These are phyloP conservation scores for Mesochorus sp. DNA, from an alignment of 2,888 invertebrate genomes.

Conservation along the genomic window DNA sequence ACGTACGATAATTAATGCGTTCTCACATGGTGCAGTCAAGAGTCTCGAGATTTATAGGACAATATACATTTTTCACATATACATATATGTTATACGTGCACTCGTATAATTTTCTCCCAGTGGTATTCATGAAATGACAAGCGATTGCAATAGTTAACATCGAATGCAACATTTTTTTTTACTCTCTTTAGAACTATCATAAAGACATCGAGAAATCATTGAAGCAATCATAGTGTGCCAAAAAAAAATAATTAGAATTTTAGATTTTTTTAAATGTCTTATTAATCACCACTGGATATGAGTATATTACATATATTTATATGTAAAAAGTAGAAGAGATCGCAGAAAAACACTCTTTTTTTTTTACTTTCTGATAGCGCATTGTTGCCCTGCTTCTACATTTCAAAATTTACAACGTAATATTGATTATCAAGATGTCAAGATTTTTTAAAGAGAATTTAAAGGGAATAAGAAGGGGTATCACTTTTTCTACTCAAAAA, in stretches of 20 bases:
- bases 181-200: not conserved
- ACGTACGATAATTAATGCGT: slow-evolving; percentile 55
- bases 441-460: no score
- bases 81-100: slow-evolving; percentile 5
- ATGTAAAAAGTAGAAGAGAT: slow-evolving; percentile 31
- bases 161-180: not conserved
- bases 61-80: not conserved
- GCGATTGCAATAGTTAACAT: no score
- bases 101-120: not conserved
- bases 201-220: no score
- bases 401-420: slow-evolving; percentile 14
- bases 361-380: slow-evolving; percentile 23
- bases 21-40: slow-evolving; percentile 37
- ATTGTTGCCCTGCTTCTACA: slow-evolving; percentile 47
- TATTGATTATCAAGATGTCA: not conserved
- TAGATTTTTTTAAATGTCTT: no score
- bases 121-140: no score
- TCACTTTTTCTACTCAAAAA: no score
- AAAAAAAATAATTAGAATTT: no score
- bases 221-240: no score
- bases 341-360: slow-evolving; percentile 22
- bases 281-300: not conserved
- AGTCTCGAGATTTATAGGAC: slow-evolving; percentile 35
- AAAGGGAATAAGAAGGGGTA: no score
- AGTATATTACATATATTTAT: slow-evolving; percentile 9